Percentiles rank a stretch among this genome's conserved stretches.
phyloP scores from a whole-genome alignment of 2,113 vertebrate genomes.

The Sterrhoptilus dennistouni region DNA sequence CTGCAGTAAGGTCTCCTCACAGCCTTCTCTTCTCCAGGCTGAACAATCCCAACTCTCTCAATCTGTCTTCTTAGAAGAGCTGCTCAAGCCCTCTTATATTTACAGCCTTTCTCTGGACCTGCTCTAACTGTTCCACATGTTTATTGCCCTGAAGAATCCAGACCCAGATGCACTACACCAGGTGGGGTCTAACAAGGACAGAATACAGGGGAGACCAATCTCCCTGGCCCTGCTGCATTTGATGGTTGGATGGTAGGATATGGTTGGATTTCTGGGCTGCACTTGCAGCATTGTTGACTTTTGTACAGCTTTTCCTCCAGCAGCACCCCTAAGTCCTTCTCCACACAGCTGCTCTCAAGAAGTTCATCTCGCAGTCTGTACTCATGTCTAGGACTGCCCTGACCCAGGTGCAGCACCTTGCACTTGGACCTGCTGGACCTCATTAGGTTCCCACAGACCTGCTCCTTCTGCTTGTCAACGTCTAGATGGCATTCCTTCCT shows the following conservation, averaged over 20 bases:
- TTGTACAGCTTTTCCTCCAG: not conserved
- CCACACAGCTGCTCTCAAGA: not conserved
- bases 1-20: not conserved
- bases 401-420: not conserved
- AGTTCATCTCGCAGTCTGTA: not conserved
- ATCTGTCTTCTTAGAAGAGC: not conserved
- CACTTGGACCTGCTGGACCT: not conserved
- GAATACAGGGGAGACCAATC: not conserved
- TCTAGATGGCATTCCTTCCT: not conserved
- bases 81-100: not conserved
- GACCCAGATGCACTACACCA: accelerated
- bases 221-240: not conserved
- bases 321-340: not conserved
- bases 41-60: not conserved
- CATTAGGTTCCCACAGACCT: not conserved
- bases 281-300: not conserved
- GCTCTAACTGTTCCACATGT: too few relatives aligned
- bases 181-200: not conserved
- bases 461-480: accelerated
- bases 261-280: accelerated
- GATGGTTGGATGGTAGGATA: not conserved
- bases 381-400: not conserved
- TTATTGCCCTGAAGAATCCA: not conserved
- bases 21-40: not conserved
- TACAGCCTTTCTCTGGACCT: not conserved